Percentiles rank a stretch among this genome's conserved stretches.
Evolutionary conservation across 2,797 vertebrate species (phyloP).

Genomic region (Trematomus bernacchii): DNA sequence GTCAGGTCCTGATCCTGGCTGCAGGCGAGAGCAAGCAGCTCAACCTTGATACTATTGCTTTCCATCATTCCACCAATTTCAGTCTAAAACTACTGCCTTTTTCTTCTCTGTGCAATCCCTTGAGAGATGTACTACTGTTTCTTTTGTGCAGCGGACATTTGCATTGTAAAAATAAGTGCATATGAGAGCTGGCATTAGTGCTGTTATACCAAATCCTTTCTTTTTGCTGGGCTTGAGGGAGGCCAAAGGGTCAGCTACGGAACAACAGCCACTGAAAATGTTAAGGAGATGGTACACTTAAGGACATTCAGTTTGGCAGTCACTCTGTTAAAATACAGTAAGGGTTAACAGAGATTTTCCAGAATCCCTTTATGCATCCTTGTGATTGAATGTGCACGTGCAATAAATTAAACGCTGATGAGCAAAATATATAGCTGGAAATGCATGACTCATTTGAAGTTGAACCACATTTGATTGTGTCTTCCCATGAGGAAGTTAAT

Average conservation of each 20-base stretch:
- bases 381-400: background rate
- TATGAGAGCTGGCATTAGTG: background rate
- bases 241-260: background rate
- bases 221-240: constrained; percentile 3
- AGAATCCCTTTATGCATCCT: background rate
- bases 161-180: constrained; percentile 7
- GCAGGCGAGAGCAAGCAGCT: constrained; percentile 6
- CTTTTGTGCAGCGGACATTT: background rate
- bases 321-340: background rate
- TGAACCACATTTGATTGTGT: constrained; percentile 6
- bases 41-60: constrained; percentile 11
- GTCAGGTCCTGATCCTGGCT: constrained; percentile 19
- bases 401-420: background rate
- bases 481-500: constrained; percentile 27
- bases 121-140: background rate
- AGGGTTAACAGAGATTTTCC: background rate
- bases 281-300: background rate
- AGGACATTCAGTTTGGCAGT: background rate
- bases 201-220: background rate
- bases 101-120: constrained; percentile 1
- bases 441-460: background rate
- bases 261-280: background rate
- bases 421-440: background rate
- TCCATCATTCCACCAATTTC: background rate
- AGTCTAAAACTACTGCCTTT: background rate